Evolutionary conservation across 2,888 invertebrate genomes (phyloP).

Genomic region (Nephrotoma guestfalica): DNA sequence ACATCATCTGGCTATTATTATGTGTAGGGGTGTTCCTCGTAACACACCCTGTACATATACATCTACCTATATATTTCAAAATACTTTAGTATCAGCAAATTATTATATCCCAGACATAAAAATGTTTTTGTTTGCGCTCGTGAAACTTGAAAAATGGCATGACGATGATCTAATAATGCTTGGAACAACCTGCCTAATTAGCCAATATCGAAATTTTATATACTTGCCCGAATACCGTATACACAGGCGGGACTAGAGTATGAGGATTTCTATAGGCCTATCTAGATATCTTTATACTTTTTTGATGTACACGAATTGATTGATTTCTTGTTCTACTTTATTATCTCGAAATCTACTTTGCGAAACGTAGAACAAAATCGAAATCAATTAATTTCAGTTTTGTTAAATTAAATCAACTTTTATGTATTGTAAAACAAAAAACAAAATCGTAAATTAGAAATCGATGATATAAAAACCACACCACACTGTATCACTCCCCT

Average conservation of each 20-base stretch:
- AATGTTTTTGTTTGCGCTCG: background rate
- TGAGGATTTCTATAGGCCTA: background rate
- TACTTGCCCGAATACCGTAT: background rate
- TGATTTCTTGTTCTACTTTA: background rate
- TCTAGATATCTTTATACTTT: background rate
- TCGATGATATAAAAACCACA: background rate
- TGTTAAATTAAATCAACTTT: background rate
- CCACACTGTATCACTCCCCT: no score
- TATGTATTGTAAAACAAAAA: background rate
- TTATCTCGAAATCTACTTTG: background rate
- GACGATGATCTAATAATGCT: background rate
- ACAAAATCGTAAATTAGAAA: background rate
- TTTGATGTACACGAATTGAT: background rate
- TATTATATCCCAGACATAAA: background rate
- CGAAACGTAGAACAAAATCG: background rate
- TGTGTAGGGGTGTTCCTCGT: background rate
- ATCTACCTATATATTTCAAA: background rate
- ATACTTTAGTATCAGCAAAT: background rate
- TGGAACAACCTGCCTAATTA: background rate
- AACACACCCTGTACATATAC: background rate
- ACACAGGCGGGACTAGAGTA: background rate
- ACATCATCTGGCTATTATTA: background rate
- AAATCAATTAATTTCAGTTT: background rate
- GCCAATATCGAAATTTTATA: background rate
- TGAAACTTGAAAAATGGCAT: background rate